Base-by-base conservation (phyloP, 1,140 invertebrate genomes). In the Mycetomoellerius zeteki region DNA sequence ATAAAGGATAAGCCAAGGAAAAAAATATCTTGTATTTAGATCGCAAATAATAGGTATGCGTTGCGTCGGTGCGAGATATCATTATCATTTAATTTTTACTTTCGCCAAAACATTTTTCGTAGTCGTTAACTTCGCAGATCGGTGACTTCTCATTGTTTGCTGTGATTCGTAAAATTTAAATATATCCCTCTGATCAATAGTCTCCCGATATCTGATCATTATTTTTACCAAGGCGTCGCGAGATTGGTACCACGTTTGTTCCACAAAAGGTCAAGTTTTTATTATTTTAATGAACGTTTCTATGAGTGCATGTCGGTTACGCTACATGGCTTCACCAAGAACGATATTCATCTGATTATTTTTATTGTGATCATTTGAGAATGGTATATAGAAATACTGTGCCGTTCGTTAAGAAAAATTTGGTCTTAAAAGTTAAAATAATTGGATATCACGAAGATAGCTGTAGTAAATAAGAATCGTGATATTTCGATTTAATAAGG, bases 1-100 rank as follows among this genome's bases (percentile, higher is more conserved):
- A n/a, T 30, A 8, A 24, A 21, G 5, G 47, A n/a, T 21, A 62
- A n/a, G 14, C 4, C 0, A 21, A 56, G n/a, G 65, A 73, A 56
- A 62, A 19, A 80, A 90, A 85, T 64, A 62, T 89, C 56, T 30
- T 60, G 58, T 10, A 30, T 75, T 7, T 64, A 80, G 47, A 37
- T 37, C 65, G 67, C 47, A 78, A 92, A 69, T 88, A 91, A 77
- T 43, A 30, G 1, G 3, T 76, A 90, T 88, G 89, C 85, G 65
- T 87, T 56, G 82, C 87, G 77, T 78, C 60, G 72, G n/a, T 43
- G 21, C 71, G 52, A 86, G 86, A 93, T 93, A 92, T 94, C 93
- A 94, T 94, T 94, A 94, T 94, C 93, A 93, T 91, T 93, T 93
- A 93, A 94, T 94, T 94, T 91, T 89, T 89, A 60, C 86, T 85